Conservation (phyloP, 2,888 invertebrate species). For the Epinotia ramella region DNA sequence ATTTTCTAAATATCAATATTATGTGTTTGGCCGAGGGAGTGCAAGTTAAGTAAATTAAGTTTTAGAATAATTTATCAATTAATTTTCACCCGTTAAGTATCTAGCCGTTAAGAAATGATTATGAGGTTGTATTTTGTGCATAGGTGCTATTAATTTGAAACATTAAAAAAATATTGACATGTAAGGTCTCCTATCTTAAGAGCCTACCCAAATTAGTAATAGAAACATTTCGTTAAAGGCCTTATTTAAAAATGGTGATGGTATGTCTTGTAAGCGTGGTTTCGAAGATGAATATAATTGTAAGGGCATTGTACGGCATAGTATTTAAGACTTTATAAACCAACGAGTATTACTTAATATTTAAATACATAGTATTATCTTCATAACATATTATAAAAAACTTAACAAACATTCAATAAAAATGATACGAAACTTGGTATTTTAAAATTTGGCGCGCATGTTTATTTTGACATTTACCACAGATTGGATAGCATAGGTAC, state of each 20-base stretch:
- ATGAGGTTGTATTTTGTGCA: slow-evolving; percentile 23
- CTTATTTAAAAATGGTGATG: not conserved
- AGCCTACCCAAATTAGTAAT: not conserved
- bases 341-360: slow-evolving; percentile 42
- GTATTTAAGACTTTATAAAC: slow-evolving; percentile 31
- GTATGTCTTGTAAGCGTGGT: not conserved
- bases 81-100: slow-evolving; percentile 5
- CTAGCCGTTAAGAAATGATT: not conserved
- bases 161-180: not conserved
- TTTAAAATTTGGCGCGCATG: slow-evolving; percentile 2
- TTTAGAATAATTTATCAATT: slow-evolving; percentile 11
- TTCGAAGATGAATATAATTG: slow-evolving; percentile 5
- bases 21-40: slow-evolving; percentile 58
- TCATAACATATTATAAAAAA: not conserved
- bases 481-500: not conserved
- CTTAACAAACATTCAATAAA: not conserved
- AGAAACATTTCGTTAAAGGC: not conserved
- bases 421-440: not conserved
- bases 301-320: slow-evolving; percentile 21
- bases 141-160: slow-evolving; percentile 12
- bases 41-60: slow-evolving; percentile 52
- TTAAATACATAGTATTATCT: slow-evolving; percentile 6
- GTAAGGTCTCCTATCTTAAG: not conserved
- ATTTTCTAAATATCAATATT: slow-evolving; percentile 36
- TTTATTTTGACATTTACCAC: slow-evolving; percentile 11